A percentile compares a stretch with the other conserved stretches of the same genome.
Conservation (phyloP, 2,797 vertebrate species). For the Urophycis tenuis region DNA sequence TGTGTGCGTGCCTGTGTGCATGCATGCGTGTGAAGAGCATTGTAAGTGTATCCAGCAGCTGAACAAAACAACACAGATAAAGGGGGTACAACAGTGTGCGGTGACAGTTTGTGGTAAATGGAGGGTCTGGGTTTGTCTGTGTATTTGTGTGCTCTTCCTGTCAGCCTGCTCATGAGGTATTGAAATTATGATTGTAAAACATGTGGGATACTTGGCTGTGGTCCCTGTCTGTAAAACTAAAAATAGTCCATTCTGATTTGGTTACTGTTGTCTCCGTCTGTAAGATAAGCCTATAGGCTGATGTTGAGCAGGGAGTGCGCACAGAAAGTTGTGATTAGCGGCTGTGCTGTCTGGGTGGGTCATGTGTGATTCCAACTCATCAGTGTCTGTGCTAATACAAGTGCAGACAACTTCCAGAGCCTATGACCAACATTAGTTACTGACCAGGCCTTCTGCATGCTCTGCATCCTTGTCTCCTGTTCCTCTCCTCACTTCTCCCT, state of each 20-base stretch:
- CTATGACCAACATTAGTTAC: slow-evolving; percentile 45
- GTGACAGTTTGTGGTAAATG: background rate
- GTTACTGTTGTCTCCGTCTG: background rate
- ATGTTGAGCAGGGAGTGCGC: background rate
- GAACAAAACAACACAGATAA: no score
- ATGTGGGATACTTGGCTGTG: no score
- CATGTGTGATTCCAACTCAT: slow-evolving; percentile 48
- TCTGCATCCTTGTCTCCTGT: slow-evolving; percentile 38
- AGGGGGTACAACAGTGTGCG: background rate
- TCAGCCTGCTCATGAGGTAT: background rate
- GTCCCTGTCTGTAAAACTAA: background rate
- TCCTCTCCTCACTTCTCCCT: background rate
- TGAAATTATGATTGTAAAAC: no score
- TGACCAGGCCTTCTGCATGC: slow-evolving; percentile 36
- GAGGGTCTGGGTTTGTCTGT: background rate
- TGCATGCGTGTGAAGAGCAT: no score
- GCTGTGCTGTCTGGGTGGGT: slow-evolving; percentile 32
- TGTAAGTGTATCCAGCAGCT: no score
- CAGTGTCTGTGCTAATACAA: slow-evolving; percentile 36
- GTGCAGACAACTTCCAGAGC: slow-evolving; percentile 42
- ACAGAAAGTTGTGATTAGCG: slow-evolving; percentile 28
- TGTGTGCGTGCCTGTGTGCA: no score
- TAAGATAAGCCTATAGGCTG: background rate
- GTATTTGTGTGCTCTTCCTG: background rate
- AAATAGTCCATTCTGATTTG: background rate